Evolutionary conservation across 2,113 vertebrate genomes (phyloP).

Genomic region (Gasterosteus aculeatus): DNA sequence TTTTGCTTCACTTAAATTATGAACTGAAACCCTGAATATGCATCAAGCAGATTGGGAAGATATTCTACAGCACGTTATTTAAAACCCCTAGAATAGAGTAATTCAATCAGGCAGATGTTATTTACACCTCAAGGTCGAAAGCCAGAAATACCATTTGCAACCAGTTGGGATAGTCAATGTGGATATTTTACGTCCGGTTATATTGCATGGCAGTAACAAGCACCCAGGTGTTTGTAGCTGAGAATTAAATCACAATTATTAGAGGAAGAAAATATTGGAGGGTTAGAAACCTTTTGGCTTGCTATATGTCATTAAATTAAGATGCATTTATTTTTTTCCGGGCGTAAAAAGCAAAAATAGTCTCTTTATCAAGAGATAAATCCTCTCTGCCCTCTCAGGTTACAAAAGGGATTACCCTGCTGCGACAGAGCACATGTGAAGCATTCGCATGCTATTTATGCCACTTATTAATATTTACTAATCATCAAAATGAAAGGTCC

Average conservation of each 20-base stretch:
- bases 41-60: background rate
- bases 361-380: background rate
- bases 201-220: background rate
- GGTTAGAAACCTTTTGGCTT: background rate
- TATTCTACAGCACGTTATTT: background rate
- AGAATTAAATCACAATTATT: background rate
- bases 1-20: background rate
- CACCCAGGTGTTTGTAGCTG: background rate
- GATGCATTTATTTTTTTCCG: background rate
- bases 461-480: too few relatives aligned
- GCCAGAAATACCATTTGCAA: background rate
- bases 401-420: background rate
- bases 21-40: background rate
- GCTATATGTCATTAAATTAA: background rate
- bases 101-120: background rate
- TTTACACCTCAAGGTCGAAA: background rate
- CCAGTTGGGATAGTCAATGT: background rate
- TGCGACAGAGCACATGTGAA: background rate
- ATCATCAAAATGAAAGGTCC: background rate
- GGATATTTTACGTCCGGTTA: background rate
- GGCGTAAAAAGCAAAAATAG: background rate
- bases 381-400: background rate
- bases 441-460: too few relatives aligned
- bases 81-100: too few relatives aligned
- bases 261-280: background rate